These are phyloP conservation scores for Cynocephalus volans DNA, from an alignment of 2,113 vertebrate species.

Conservation along the genomic window DNA sequence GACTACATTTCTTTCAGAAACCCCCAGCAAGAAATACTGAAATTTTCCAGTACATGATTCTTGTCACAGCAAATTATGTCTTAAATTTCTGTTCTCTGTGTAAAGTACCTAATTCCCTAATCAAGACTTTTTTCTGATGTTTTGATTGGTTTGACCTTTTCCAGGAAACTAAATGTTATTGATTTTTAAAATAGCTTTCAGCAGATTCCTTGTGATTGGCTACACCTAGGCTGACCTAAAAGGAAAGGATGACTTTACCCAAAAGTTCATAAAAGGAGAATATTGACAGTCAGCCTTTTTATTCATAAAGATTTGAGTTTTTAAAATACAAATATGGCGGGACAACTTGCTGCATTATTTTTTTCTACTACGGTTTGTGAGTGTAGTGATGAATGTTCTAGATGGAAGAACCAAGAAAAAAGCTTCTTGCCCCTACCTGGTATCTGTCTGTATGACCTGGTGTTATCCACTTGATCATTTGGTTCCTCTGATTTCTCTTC, in stretches of 20 bases:
- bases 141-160: constrained; percentile 81
- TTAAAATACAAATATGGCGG: neutral
- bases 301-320: neutral
- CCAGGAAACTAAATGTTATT: constrained; percentile 73
- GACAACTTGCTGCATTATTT: neutral
- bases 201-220: constrained; percentile 58
- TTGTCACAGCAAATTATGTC: constrained; percentile 71
- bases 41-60: constrained; percentile 43
- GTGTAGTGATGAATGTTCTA: neutral
- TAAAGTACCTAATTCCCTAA: constrained; percentile 71
- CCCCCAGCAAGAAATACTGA: constrained; percentile 1
- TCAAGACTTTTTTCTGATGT: constrained; percentile 68
- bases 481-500: constrained; percentile 7
- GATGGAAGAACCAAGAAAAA: neutral
- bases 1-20: constrained; percentile 49
- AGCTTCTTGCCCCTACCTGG: neutral
- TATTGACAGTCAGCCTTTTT: constrained; percentile 13
- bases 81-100: constrained; percentile 72
- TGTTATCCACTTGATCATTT: neutral
- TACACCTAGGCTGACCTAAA: constrained; percentile 51
- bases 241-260: constrained; percentile 64
- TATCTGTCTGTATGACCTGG: neutral
- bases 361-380: neutral
- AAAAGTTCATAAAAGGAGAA: constrained; percentile 56
- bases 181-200: constrained; percentile 78